Conservation (phyloP, 2,113 vertebrate genomes). For the Myxocyprinus asiaticus region DNA sequence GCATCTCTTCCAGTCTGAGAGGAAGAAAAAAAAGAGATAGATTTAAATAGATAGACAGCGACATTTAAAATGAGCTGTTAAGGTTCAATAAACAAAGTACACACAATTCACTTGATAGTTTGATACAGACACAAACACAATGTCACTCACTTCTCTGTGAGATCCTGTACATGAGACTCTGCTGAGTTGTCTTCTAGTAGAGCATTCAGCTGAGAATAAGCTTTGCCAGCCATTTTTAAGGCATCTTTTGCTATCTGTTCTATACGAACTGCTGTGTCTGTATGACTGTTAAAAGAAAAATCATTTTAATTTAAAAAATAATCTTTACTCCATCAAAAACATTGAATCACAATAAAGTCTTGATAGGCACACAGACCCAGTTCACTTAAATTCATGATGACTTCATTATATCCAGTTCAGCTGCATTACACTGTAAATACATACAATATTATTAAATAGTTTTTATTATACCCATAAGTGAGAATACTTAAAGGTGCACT, state of each 20-base stretch:
- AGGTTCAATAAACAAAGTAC: neutral
- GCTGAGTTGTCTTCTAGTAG: slow-evolving; percentile 70
- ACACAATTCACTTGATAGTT: neutral
- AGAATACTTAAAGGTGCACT: too few relatives aligned
- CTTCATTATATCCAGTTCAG: too few relatives aligned
- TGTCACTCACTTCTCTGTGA: slow-evolving; percentile 74
- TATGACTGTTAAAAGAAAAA: slow-evolving; percentile 61
- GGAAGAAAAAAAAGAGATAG: slow-evolving; percentile 2
- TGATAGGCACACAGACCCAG: too few relatives aligned
- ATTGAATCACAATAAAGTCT: neutral
- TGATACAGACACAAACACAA: slow-evolving; percentile 20
- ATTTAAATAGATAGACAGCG: neutral
- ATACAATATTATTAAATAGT: too few relatives aligned
- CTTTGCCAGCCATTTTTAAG: slow-evolving; percentile 70
- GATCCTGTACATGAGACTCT: slow-evolving; percentile 64
- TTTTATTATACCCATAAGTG: too few relatives aligned
- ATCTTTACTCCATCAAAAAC: neutral
- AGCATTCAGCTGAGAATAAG: slow-evolving; percentile 68
- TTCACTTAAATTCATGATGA: neutral
- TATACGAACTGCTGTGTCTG: slow-evolving; percentile 61
- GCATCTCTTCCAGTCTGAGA: slow-evolving; percentile 68
- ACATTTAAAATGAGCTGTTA: neutral
- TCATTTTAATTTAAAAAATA: neutral
- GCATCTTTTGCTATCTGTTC: slow-evolving; percentile 69
- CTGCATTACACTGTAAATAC: too few relatives aligned